Evolutionary conservation across 2,888 invertebrate species (phyloP).

Genomic region (Linnaemya tessellans): DNA sequence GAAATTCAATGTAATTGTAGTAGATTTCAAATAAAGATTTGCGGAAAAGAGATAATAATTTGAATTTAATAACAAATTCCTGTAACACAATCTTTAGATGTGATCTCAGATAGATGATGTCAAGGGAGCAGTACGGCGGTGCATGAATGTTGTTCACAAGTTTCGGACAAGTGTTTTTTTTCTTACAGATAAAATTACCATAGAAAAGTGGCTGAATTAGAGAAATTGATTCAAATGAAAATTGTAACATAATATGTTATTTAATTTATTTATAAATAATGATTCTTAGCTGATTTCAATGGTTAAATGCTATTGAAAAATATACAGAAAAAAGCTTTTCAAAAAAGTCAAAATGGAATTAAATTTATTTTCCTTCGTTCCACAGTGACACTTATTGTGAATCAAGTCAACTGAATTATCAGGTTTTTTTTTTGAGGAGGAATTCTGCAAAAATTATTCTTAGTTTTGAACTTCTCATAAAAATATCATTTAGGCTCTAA

Average conservation of each 20-base stretch:
- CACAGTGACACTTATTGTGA: too few species aligned
- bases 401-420: too few species aligned
- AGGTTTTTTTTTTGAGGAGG: too few species aligned
- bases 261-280: not conserved
- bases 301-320: too few species aligned
- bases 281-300: not conserved
- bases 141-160: slow-evolving; percentile 8
- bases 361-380: too few species aligned
- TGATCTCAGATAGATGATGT: slow-evolving; percentile 46
- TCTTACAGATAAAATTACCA: not conserved
- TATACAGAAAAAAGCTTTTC: too few species aligned
- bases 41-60: slow-evolving; percentile 61
- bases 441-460: too few species aligned
- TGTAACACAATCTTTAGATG: slow-evolving; percentile 42
- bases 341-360: not conserved
- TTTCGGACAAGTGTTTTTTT: slow-evolving; percentile 11
- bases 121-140: slow-evolving; percentile 4
- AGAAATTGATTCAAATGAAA: slow-evolving; percentile 21
- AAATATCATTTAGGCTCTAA: too few species aligned
- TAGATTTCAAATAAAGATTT: slow-evolving; percentile 45
- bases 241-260: not conserved
- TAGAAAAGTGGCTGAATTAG: slow-evolving; percentile 7
- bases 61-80: slow-evolving; percentile 66
- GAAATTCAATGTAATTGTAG: slow-evolving; percentile 5
- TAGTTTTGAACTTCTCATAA: too few species aligned